A percentile compares a stretch with the other conserved stretches of the same genome.
Evolutionary conservation across 2,113 vertebrate genomes (phyloP).

Genomic region (Colistium nudipinnis): DNA sequence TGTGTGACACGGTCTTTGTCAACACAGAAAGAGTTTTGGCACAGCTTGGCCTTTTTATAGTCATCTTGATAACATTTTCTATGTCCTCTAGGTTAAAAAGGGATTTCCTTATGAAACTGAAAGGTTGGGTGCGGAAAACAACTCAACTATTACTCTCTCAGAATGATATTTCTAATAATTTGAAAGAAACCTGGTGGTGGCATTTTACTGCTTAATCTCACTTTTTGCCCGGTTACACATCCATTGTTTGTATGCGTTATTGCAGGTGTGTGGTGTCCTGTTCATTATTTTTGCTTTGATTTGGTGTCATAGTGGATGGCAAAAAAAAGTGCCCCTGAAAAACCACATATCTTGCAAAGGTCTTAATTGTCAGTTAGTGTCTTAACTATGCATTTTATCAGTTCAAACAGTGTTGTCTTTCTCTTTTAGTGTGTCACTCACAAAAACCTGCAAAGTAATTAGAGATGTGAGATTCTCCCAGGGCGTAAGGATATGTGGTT

Average conservation of each 20-base stretch:
- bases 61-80: slow-evolving; percentile 9
- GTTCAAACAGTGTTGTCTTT: slow-evolving; percentile 22
- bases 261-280: slow-evolving; percentile 13
- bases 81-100: too few species aligned
- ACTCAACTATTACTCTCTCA: slow-evolving; percentile 7
- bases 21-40: slow-evolving; percentile 20
- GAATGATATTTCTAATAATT: slow-evolving; percentile 19
- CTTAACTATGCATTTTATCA: slow-evolving; percentile 46
- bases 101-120: neutral
- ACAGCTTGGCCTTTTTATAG: slow-evolving; percentile 25
- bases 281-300: slow-evolving; percentile 20
- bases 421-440: slow-evolving; percentile 8
- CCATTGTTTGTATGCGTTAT: slow-evolving; percentile 2
- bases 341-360: slow-evolving; percentile 19
- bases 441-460: slow-evolving; percentile 7
- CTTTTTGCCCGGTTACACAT: neutral
- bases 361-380: slow-evolving; percentile 28
- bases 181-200: slow-evolving; percentile 7
- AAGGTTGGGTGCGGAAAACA: neutral
- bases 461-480: slow-evolving; percentile 44
- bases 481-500: slow-evolving; percentile 5
- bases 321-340: slow-evolving; percentile 30
- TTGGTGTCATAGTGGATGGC: slow-evolving; percentile 25
- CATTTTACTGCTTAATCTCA: slow-evolving; percentile 5
- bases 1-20: neutral